A percentile compares a stretch with the other conserved stretches of the same genome.
phyloP scores from a whole-genome alignment of 2,113 vertebrate species.

The Colinus virginianus region DNA sequence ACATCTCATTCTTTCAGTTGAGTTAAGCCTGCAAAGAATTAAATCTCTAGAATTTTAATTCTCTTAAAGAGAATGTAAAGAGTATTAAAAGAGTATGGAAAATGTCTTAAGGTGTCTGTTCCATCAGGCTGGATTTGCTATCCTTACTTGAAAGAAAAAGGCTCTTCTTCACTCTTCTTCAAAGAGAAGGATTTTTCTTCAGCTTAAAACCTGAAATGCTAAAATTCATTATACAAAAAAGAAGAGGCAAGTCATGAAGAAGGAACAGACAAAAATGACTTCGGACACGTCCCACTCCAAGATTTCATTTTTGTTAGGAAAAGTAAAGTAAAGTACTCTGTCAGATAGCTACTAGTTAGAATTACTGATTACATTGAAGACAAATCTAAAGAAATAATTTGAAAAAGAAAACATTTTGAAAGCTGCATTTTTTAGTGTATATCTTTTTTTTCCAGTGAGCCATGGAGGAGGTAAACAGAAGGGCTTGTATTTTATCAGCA shows the following conservation, averaged over 20 bases:
- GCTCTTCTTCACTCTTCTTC: not conserved
- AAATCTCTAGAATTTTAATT: not conserved
- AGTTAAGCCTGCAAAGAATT: not conserved
- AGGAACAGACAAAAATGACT: not conserved
- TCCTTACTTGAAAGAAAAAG: not conserved
- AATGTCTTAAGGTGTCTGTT: slow-evolving; percentile 15
- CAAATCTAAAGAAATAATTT: not conserved
- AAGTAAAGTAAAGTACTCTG: not conserved
- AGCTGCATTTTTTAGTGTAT: not conserved
- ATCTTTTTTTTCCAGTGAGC: not conserved
- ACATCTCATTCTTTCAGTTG: not conserved
- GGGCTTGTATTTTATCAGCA: not conserved
- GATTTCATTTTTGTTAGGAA: not conserved
- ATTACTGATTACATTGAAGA: not conserved
- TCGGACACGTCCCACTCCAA: not conserved
- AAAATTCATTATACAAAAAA: not conserved
- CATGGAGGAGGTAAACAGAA: not conserved
- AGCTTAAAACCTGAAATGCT: slow-evolving; percentile 1
- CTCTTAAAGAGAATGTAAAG: not conserved
- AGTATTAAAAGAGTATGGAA: not conserved
- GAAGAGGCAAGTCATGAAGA: not conserved
- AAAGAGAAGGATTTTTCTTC: not conserved
- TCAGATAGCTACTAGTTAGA: not conserved
- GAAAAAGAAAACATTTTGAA: not conserved
- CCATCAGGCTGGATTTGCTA: not conserved